These are phyloP conservation scores for Psylliodes chrysocephalus DNA, from an alignment of 2,888 invertebrate genomes.

Conservation along the genomic window DNA sequence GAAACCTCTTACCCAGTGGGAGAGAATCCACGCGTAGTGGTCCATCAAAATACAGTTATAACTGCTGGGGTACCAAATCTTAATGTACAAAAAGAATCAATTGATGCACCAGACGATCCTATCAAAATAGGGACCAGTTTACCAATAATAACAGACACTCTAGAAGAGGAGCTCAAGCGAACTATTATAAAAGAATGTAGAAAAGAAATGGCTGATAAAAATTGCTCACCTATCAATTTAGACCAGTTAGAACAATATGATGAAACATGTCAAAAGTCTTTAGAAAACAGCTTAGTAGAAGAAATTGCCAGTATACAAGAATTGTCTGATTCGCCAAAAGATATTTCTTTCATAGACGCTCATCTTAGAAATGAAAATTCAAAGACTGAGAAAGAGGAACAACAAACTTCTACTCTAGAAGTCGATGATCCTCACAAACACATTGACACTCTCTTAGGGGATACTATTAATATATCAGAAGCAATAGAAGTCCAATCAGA, in stretches of 20 bases:
- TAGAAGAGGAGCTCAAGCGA: constrained; percentile 38
- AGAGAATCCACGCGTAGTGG: constrained; percentile 43
- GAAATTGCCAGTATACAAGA: constrained; percentile 30
- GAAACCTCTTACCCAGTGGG: constrained; percentile 13
- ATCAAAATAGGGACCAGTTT: constrained; percentile 33
- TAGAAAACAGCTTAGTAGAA: constrained; percentile 26
- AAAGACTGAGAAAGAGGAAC: constrained; percentile 2
- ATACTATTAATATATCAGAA: constrained; percentile 13
- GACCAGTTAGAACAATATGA: constrained; percentile 44
- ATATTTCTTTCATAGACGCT: constrained; percentile 45
- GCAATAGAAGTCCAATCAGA: constrained; percentile 2
- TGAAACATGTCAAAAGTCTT: constrained; percentile 2
- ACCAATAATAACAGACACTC: constrained; percentile 35
- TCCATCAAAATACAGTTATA: constrained; percentile 51
- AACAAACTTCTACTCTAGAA: constrained; percentile 10
- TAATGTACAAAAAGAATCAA: constrained; percentile 14
- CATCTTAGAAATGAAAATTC: constrained; percentile 17
- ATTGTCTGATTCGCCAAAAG: constrained; percentile 31
- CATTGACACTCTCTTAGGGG: constrained; percentile 20
- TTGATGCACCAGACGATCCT: constrained; percentile 12
- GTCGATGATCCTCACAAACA: constrained; percentile 28
- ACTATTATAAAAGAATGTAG: constrained; percentile 39
- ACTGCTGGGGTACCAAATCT: constrained; percentile 23
- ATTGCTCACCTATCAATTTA: constrained; percentile 52
- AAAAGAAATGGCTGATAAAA: constrained; percentile 51